Evolutionary conservation across 1,140 invertebrate species (phyloP), one percentile per base, ranked within the genome.

Genomic region (Tenebrio molitor): DNA sequence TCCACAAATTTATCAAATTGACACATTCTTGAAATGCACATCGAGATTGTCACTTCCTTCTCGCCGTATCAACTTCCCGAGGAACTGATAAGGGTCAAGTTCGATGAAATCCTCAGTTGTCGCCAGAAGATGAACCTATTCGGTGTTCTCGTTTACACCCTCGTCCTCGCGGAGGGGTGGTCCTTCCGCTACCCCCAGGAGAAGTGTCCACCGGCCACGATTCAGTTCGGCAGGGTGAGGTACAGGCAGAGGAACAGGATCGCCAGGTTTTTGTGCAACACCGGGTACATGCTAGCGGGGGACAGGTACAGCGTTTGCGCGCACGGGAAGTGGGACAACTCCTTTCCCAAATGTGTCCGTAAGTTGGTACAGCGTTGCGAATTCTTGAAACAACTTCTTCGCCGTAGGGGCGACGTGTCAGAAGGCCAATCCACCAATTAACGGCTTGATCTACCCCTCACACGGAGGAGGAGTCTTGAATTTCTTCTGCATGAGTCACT

Each of bases 401-500:
- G 12, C 14, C n/a, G 16, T 41, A 79, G 76, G 70, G 17, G 14
- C 58, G 7, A 76, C 53, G 7, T 80, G 77, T 25, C 17, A 6
- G 1, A 46, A 23, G 7, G 34, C 69, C 0, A 73, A 72, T 15
- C 10, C 36, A 4, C 84, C 87, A 6, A 74, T 81, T 4, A 88
- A 91, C 73, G 86, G 87, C 0, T 72, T 89, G 1, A 78, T 85
- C 6, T 83, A 84, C 1, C 65, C 80, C 0, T 85, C 84, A 10
- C 85, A 86, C 68, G 74, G 82, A 1, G 86, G 86, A 0, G 89
- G 88, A 0, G 86, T 90, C 73, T 74, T 90, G 1, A 85, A 87
- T 69, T 90, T 88, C 74, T 89, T 89, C 78, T 93, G 91, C 74
- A 82, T 88, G 65, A 87, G 89, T 0, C 88, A 87, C 0, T 89